Evolutionary conservation across 2,113 vertebrate genomes (phyloP).

Genomic region (Oxygymnocypris stewartii): DNA sequence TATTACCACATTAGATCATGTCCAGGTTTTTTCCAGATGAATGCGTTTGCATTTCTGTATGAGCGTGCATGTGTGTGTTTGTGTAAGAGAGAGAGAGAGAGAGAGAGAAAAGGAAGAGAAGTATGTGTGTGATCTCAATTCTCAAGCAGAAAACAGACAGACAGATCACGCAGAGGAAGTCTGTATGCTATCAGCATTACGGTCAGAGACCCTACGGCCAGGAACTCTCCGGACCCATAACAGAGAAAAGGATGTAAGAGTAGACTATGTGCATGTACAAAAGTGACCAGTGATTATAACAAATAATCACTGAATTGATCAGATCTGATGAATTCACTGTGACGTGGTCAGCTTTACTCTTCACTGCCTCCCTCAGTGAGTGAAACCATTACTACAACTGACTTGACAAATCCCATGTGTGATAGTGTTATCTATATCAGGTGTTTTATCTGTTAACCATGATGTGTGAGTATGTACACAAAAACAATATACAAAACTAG

Average conservation of each 20-base stretch:
- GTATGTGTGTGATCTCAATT: slow-evolving; percentile 31
- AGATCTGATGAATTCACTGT: too few species aligned
- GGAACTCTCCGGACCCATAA: slow-evolving; percentile 21
- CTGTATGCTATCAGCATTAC: slow-evolving; percentile 36
- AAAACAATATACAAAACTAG: not conserved
- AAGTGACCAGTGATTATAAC: not conserved
- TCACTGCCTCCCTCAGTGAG: not conserved
- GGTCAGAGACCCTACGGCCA: not conserved
- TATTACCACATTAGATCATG: slow-evolving; percentile 14
- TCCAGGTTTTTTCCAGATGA: slow-evolving; percentile 37
- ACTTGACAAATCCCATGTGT: slow-evolving; percentile 7
- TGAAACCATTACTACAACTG: not conserved
- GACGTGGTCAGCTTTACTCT: not conserved
- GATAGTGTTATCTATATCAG: slow-evolving; percentile 2
- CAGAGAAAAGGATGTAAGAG: not conserved
- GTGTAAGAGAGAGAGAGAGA: slow-evolving; percentile 16
- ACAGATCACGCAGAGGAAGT: slow-evolving; percentile 32
- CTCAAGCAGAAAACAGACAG: slow-evolving; percentile 33
- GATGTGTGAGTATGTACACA: not conserved
- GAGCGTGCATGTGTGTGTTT: not conserved
- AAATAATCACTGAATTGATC: not conserved
- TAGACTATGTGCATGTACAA: not conserved
- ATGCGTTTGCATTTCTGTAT: not conserved
- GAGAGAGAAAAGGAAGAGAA: not conserved
- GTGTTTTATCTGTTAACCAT: slow-evolving; percentile 13